Conservation (phyloP, 2,797 vertebrate species). For the Iguana delicatissima region DNA sequence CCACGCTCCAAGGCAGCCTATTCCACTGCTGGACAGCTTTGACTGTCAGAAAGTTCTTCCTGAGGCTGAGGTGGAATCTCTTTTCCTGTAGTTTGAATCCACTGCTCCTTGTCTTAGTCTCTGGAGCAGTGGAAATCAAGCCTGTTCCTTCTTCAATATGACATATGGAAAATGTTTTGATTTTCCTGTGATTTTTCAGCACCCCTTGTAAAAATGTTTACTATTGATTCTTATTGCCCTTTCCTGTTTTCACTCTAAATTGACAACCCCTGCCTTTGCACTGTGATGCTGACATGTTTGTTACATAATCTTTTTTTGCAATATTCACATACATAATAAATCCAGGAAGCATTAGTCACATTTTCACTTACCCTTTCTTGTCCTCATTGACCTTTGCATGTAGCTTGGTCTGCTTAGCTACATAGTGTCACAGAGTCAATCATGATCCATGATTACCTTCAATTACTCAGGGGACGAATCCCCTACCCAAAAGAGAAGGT, state of each 20-base stretch:
- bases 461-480: background rate
- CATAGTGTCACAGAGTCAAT: background rate
- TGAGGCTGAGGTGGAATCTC: too few relatives aligned
- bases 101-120: too few relatives aligned
- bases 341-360: background rate
- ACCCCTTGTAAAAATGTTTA: too few relatives aligned
- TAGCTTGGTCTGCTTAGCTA: background rate
- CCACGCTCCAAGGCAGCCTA: too few relatives aligned
- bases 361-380: background rate
- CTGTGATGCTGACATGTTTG: background rate
- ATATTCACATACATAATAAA: background rate
- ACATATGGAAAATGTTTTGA: too few relatives aligned
- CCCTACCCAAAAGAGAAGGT: background rate
- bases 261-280: background rate
- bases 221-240: background rate
- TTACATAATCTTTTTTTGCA: background rate
- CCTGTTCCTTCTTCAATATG: too few relatives aligned
- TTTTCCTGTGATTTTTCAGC: too few relatives aligned
- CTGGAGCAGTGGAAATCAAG: too few relatives aligned
- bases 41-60: too few relatives aligned
- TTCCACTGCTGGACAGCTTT: too few relatives aligned
- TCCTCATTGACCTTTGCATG: background rate
- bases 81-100: too few relatives aligned
- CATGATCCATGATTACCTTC: background rate
- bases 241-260: background rate